Evolutionary conservation across 1,140 invertebrate genomes (phyloP), one percentile per base, ranked within the genome.

Genomic region (Procambarus virginalis): DNA sequence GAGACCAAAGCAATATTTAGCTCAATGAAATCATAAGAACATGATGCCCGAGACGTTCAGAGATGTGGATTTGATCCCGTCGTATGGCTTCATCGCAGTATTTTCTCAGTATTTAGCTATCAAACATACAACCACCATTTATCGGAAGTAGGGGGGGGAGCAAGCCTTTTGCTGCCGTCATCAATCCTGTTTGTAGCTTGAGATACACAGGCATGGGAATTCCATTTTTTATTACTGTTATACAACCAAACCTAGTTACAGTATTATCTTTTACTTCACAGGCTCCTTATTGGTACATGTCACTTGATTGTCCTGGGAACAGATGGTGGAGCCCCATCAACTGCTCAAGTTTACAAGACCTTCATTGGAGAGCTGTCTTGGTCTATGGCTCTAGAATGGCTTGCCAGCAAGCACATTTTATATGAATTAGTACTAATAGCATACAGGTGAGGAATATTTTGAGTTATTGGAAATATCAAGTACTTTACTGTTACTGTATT

Each of bases 361-460:
- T 94, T 94, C 90, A 93, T 91, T 86, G 94, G 94, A 34, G 94
- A 94, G 78, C 91, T 94, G 51, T 93, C 93, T 14, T 84, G 94
- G 93, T 94, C 94, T 84, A 93, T 93, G 58, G 93, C 93, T 88
- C 92, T 93, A 79, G 94, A 94, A 79, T 94, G 94, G 94, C 85
- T 94, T 55, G 92, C 92, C 79, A 93, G 93, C 78, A 93, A 94
- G 76, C 93, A 93, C 46, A 93, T 93, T 45, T 92, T 95, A 14
- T 92, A 93, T 58, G 89, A 89, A 4, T 92, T 95, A 22, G 93
- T 94, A 45, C 89, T 94, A 6, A 93, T 93, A 89, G 93, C 94
- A 45, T 94, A 94, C 92, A 93, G 94, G 94, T 94, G 92, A 86
- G 76, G 75, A 58, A 73, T 17, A 5, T 12, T 64, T 20, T 4